Evolutionary conservation across 1,140 invertebrate genomes (phyloP), one percentile per base, ranked within the genome.

Genomic region (Mercenaria mercenaria): DNA sequence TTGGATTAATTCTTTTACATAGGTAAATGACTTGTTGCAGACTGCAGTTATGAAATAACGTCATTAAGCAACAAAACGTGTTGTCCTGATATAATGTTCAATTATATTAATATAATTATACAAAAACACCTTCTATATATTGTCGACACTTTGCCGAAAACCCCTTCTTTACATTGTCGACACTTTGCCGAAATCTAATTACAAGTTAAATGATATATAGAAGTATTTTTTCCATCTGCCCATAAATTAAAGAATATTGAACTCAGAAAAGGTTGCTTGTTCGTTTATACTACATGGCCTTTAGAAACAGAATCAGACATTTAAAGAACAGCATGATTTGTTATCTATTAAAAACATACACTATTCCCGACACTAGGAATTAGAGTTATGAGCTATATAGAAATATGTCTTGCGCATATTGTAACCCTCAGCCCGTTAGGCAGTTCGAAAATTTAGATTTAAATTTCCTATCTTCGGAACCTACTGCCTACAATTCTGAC

Each of bases 391-490:
- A 43, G 2, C 37, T 74, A 11, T 74, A 74, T 37, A 41, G 69
- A 26, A 74, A 74, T 26, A 39, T 8, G 8, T 74, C 39, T 47
- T 74, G 69, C n/a, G 69, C 69, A n/a, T 74, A 74, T 74, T 74
- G 69, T 23, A 10, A 74, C 20, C 10, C 15, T 43, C 15, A 34
- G 39, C 34, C 6, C 2, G 69, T 18, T 20, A 1, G 34, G 2
- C 1, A 74, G 8, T n/a, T 74, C 23, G 1, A 41, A 41, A n/a
- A 1, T 6, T 34, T 43, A 3, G 69, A 74, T 4, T 1, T 43
- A 74, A 18, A 26, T 4, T 4, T 74, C 1, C 11, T 1, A n/a
- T 74, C 34, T 26, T 11, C 32, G 15, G 15, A 13, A n/a, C 10
- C 20, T 41, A 15, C 34, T 26, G 2, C 8, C 1, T 1, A 2